A percentile compares a stretch with the other conserved stretches of the same genome.
Evolutionary conservation across 1,140 invertebrate species (phyloP).

Genomic region (Holotrichia oblita): DNA sequence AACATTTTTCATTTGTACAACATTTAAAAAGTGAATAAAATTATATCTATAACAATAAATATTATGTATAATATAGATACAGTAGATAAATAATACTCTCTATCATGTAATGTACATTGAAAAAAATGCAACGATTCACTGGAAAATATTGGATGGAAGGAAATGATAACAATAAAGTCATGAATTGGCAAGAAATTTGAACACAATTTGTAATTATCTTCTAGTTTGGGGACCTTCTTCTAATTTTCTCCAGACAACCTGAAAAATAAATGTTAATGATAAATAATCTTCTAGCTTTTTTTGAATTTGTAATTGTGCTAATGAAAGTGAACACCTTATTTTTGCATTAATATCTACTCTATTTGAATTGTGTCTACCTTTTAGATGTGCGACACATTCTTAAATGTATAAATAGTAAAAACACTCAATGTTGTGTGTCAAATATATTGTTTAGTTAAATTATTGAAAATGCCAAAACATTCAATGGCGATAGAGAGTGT

Average conservation of each 20-base stretch:
- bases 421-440: no score
- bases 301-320: no score
- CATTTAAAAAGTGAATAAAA: slow-evolving; percentile 29
- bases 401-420: no score
- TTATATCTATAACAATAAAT: slow-evolving; percentile 38
- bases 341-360: no score
- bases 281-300: no score
- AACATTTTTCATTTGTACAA: slow-evolving; percentile 18
- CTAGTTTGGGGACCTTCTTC: slow-evolving; percentile 71
- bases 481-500: no score
- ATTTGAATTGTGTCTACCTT: no score
- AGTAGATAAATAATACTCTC: slow-evolving; percentile 16
- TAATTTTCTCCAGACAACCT: slow-evolving; percentile 77
- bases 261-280: slow-evolving; percentile 49
- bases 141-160: not conserved
- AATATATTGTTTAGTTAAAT: no score
- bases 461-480: no score
- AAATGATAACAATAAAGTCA: not conserved
- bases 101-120: slow-evolving; percentile 1
- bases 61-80: slow-evolving; percentile 24
- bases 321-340: no score
- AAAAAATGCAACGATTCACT: not conserved
- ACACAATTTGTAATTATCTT: slow-evolving; percentile 59
- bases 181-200: slow-evolving; percentile 10
- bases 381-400: no score